These are phyloP conservation scores for Ophthalmolycus amberensis DNA, from an alignment of 2,113 vertebrate species.

Conservation along the genomic window DNA sequence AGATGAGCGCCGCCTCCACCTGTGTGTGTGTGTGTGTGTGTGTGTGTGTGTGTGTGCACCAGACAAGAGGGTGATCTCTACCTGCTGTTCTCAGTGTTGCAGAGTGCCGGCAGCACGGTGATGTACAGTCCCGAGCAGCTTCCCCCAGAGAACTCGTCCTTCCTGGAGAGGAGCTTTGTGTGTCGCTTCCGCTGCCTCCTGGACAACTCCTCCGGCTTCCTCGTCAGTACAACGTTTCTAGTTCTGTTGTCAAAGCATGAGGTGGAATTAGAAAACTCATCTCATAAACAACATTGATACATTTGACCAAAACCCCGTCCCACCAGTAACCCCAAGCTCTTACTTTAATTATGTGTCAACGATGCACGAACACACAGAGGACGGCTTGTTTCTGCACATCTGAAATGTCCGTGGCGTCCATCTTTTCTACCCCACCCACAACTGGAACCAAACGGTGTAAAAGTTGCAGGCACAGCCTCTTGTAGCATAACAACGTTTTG, in stretches of 20 bases:
- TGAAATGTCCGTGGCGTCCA: not conserved
- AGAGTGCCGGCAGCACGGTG: conserved; percentile 21
- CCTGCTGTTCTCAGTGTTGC: conserved; percentile 37
- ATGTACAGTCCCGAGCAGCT: conserved; percentile 73
- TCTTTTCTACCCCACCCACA: not conserved
- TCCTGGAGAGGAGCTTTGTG: conserved; percentile 86
- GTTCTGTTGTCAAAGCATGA: not conserved
- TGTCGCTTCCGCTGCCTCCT: conserved; percentile 88
- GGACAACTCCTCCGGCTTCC: conserved; percentile 87
- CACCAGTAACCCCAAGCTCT: no score
- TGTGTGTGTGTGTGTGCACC: no score
- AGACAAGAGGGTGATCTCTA: no score
- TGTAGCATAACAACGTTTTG: no score
- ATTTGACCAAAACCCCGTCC: not conserved
- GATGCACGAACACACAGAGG: not conserved
- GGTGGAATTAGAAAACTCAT: no score
- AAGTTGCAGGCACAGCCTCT: no score
- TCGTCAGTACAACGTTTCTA: conserved; percentile 65
- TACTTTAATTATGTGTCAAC: no score
- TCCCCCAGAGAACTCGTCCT: conserved; percentile 85
- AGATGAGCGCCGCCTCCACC: no score
- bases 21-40: no score
- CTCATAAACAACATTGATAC: not conserved
- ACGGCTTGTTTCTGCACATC: no score
- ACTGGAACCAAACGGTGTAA: not conserved